Conservation (phyloP, 2,797 vertebrate genomes). For the Dipus sagitta region DNA sequence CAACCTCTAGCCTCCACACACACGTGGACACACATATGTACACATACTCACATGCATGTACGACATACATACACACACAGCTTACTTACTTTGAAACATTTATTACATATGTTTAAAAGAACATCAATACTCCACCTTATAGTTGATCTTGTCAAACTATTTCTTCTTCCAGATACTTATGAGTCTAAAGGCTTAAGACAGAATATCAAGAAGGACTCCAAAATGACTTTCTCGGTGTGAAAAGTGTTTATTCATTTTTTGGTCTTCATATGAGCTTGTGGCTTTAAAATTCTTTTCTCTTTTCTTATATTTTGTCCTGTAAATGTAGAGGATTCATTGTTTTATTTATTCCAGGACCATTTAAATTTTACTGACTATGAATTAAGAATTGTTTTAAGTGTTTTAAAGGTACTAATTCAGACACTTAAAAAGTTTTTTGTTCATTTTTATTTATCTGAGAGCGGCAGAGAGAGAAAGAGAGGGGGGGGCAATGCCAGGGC, state of each 20-base stretch:
- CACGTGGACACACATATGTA: too few species aligned
- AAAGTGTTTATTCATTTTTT: constrained; percentile 20
- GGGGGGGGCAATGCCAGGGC: too few species aligned
- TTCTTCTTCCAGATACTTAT: constrained; percentile 8
- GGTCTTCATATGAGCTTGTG: neutral
- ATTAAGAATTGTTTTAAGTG: neutral
- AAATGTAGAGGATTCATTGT: neutral
- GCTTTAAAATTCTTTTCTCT: constrained; percentile 43
- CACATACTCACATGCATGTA: too few species aligned
- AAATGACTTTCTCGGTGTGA: constrained; percentile 28
- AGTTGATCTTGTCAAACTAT: neutral
- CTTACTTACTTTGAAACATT: constrained; percentile 22
- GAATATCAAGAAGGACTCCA: constrained; percentile 8
- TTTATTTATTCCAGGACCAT: constrained; percentile 4
- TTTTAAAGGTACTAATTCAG: constrained; percentile 18
- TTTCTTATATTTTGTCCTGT: constrained; percentile 33
- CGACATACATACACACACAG: neutral
- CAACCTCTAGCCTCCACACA: too few species aligned
- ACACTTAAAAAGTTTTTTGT: neutral
- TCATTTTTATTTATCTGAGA: too few species aligned
- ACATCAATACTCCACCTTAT: neutral
- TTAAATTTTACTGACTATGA: neutral
- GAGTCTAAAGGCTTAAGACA: neutral
- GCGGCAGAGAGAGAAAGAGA: too few species aligned
- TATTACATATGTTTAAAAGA: neutral